Conservation (phyloP, 2,797 vertebrate genomes). For the Heliangelus exortis region DNA sequence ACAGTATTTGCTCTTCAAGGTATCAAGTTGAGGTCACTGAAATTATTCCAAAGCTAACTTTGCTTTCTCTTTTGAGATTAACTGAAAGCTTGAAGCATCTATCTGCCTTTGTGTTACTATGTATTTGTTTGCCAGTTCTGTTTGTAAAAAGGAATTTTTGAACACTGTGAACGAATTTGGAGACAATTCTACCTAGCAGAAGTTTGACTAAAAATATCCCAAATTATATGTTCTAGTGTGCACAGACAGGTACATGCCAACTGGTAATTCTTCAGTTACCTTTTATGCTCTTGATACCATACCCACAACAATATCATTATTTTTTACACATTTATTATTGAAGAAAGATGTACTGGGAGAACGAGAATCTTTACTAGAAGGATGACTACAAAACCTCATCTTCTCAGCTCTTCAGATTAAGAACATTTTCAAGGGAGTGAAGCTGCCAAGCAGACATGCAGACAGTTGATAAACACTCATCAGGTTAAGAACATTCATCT, state of each 20-base stretch:
- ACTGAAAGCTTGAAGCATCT: neutral
- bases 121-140: neutral
- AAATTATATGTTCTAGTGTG: neutral
- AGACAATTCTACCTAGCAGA: neutral
- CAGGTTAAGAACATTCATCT: constrained; percentile 44
- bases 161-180: neutral
- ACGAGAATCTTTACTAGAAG: neutral
- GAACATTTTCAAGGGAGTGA: neutral
- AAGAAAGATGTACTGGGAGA: neutral
- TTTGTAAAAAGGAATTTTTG: neutral
- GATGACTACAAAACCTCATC: neutral
- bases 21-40: neutral
- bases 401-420: neutral
- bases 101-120: neutral
- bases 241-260: neutral
- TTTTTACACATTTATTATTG: neutral
- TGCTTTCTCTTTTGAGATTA: neutral
- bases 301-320: neutral
- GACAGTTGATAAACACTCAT: constrained; percentile 54
- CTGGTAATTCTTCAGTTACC: neutral
- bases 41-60: neutral
- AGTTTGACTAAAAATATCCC: neutral
- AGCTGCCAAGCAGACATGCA: constrained; percentile 12
- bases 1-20: neutral
- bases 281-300: neutral